Base-by-base conservation (phyloP, 2,797 vertebrate species). In the Enteromius paludinosus region DNA sequence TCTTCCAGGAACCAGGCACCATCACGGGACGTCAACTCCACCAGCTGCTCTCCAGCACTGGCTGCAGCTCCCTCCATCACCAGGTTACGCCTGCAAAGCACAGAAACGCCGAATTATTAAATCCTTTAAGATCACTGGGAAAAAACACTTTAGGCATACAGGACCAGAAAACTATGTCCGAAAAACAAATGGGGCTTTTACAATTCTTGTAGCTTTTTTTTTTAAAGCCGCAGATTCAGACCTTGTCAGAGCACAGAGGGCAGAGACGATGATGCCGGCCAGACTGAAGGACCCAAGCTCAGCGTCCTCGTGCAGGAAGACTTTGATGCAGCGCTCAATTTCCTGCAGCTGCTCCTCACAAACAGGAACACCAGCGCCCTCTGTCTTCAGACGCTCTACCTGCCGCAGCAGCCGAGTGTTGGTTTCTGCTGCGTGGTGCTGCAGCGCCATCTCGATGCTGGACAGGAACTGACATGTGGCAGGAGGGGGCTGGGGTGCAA, bases 1-100 rank as follows among this genome's bases (percentile, higher is more conserved):
- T 99, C 98, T 87, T 99, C 98, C 89, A 99, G 88, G 89, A 99
- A 99, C 98, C 98, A 99, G 8, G 97, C 96, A 47, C 98, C 97
- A 25, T 99, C 98, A 20, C 98, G 94, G 1, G 97, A 99, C 0
- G 96, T 97, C 88, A 99, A 89, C 83, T 98, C 98, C 12, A 98
- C 95, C 83, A 99, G 94, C 68, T 99, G 98, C 83, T 99, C 97
- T 54, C 97, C 97, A 0, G 98, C 97, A 62, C 97, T 97, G 1
- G 97, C 96, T 0, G 98, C 98, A 0, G 97, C 98, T 0, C 96
- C 96, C 90, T 99, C 98, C 98, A 99, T 99, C 92, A 98, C 97
- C 85, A 99, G 91, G 88, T 98, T 99, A 4, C 97, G 95, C 87
- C 98, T 99, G 74, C n/a, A 71, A 62, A 23, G 7, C 5, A 76